These are phyloP conservation scores for Chionoecetes opilio DNA, from an alignment of 1,140 invertebrate species.

Conservation along the genomic window DNA sequence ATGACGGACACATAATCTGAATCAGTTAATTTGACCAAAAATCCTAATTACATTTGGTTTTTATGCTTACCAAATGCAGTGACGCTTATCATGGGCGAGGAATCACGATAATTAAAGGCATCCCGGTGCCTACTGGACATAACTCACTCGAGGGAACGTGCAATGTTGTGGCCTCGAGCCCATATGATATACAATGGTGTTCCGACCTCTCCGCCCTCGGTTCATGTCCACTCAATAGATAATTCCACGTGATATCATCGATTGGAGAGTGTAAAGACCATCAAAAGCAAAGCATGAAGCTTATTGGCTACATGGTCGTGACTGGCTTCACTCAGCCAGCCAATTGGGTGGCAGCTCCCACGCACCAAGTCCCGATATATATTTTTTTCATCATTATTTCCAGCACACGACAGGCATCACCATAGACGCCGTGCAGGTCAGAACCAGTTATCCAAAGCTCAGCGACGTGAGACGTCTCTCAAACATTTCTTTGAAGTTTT, in stretches of 20 bases:
- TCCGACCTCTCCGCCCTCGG: slow-evolving; percentile 27
- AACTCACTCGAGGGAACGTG: slow-evolving; percentile 15
- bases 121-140: slow-evolving; percentile 1
- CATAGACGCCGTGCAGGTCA: background rate
- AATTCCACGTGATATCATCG: slow-evolving; percentile 71
- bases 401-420: slow-evolving; percentile 13
- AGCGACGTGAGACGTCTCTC: background rate
- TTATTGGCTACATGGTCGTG: slow-evolving; percentile 61
- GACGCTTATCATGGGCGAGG: slow-evolving; percentile 33
- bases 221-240: slow-evolving; percentile 72
- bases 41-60: background rate
- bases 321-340: slow-evolving; percentile 62
- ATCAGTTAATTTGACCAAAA: slow-evolving; percentile 32
- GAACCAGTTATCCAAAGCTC: background rate
- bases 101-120: slow-evolving; percentile 25
- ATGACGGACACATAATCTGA: slow-evolving; percentile 10
- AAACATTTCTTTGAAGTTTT: background rate
- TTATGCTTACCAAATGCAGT: slow-evolving; percentile 42
- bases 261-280: slow-evolving; percentile 68
- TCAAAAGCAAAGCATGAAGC: slow-evolving; percentile 54
- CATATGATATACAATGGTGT: slow-evolving; percentile 39
- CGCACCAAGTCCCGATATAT: slow-evolving; percentile 36
- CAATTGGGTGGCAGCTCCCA: slow-evolving; percentile 58
- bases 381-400: slow-evolving; percentile 32
- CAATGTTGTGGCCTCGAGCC: background rate